These are phyloP conservation scores for Hippoglossus stenolepis DNA, from an alignment of 2,113 vertebrate species.

Conservation along the genomic window DNA sequence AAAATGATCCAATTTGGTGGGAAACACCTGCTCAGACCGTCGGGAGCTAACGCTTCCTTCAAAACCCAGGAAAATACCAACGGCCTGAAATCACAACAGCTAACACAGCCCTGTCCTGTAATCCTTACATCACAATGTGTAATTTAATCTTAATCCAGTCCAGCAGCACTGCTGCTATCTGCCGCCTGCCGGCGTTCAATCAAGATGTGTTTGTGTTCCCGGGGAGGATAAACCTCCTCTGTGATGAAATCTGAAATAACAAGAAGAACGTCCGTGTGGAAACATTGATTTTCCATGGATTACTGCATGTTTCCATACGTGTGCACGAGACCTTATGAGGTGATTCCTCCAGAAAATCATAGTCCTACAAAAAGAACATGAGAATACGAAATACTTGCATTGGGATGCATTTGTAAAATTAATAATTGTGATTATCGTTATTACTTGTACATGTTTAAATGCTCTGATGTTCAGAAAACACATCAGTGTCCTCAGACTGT, in stretches of 20 bases:
- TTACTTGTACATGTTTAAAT: no score
- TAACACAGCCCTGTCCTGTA: background rate
- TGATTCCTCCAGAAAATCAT: background rate
- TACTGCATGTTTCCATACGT: background rate
- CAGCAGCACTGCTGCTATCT: background rate
- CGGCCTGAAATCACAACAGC: background rate
- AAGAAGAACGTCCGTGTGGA: background rate
- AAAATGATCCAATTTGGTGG: background rate
- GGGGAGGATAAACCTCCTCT: background rate
- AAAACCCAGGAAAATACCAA: background rate
- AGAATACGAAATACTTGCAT: no score
- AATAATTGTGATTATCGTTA: no score
- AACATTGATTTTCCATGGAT: background rate
- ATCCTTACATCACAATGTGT: conserved; percentile 27
- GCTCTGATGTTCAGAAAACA: no score
- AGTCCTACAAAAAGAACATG: no score
- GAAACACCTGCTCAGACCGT: background rate
- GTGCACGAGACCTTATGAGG: background rate
- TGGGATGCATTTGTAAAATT: no score
- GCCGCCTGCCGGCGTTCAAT: background rate
- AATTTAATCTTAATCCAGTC: conserved; percentile 37
- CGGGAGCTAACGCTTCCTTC: background rate
- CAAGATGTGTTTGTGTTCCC: conserved; percentile 7
- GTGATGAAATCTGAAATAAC: conserved; percentile 7
- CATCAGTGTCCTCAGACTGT: no score